Conservation (phyloP, 2,113 vertebrate species). For the Siphamia tubifer region DNA sequence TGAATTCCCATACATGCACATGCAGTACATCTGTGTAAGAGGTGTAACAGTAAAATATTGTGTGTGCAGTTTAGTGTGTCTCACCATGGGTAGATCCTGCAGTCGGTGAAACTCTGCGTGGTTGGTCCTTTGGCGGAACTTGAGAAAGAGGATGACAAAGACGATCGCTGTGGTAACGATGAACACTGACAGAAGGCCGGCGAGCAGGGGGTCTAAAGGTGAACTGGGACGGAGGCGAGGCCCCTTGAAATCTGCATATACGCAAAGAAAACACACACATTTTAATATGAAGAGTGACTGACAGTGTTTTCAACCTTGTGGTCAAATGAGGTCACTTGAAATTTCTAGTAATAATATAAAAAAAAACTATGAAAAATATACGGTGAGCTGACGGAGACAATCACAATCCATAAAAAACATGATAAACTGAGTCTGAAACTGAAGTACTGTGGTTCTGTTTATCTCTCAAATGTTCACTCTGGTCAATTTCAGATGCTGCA, state of each 20-base stretch:
- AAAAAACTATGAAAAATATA: too few species aligned
- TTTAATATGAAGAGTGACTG: not conserved
- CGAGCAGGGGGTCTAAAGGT: constrained; percentile 83
- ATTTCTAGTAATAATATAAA: too few species aligned
- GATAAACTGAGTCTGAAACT: too few species aligned
- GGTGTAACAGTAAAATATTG: not conserved
- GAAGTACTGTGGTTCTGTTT: too few species aligned
- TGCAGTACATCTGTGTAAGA: too few species aligned
- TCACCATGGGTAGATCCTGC: constrained; percentile 85
- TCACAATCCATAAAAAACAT: too few species aligned
- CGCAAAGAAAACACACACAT: not conserved
- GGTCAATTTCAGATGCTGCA: too few species aligned
- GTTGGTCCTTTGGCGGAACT: constrained; percentile 81
- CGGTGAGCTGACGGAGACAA: too few species aligned
- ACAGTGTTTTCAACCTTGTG: too few species aligned
- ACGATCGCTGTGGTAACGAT: constrained; percentile 83
- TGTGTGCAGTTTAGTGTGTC: not conserved
- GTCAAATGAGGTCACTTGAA: too few species aligned
- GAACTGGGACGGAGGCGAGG: constrained; percentile 28
- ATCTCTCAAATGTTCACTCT: too few species aligned
- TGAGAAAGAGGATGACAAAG: constrained; percentile 84
- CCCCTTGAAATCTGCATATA: constrained; percentile 45
- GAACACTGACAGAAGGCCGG: constrained; percentile 85
- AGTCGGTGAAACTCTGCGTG: constrained; percentile 87
- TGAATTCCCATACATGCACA: too few species aligned